phyloP scores from a whole-genome alignment of 2,888 invertebrate genomes.

The Spodoptera picta region DNA sequence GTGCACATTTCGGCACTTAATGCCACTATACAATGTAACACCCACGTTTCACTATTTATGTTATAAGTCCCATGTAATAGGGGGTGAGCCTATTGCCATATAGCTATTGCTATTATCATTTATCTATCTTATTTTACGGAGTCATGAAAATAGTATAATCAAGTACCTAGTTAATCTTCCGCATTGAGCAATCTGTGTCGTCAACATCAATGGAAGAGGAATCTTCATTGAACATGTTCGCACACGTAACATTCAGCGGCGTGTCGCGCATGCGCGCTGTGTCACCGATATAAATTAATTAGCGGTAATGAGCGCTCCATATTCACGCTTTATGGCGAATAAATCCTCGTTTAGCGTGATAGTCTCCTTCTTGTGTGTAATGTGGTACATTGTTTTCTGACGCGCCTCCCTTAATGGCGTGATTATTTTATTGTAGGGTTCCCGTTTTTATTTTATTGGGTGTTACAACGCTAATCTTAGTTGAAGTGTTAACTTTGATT shows the following conservation, averaged over 20 bases:
- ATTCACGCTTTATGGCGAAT: constrained; percentile 47
- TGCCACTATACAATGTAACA: too few relatives aligned
- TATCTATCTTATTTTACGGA: too few relatives aligned
- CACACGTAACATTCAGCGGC: background rate
- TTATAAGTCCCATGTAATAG: too few relatives aligned
- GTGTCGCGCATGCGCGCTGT: constrained; percentile 41
- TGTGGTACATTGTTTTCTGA: constrained; percentile 42
- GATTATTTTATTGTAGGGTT: constrained; percentile 39
- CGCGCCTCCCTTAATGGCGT: constrained; percentile 27
- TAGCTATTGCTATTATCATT: too few relatives aligned
- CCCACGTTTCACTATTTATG: too few relatives aligned
- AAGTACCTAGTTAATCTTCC: too few relatives aligned
- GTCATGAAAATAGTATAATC: too few relatives aligned
- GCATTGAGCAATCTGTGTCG: too few relatives aligned
- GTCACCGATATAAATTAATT: constrained; percentile 55
- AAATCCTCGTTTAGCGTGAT: constrained; percentile 39
- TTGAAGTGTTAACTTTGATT: constrained; percentile 1
- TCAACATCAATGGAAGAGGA: constrained; percentile 10
- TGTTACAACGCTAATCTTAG: constrained; percentile 14
- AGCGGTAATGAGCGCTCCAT: constrained; percentile 47
- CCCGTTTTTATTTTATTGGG: constrained; percentile 28
- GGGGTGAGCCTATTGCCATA: too few relatives aligned
- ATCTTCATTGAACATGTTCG: constrained; percentile 10
- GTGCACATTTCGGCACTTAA: too few relatives aligned
- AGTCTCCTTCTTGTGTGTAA: constrained; percentile 27